Evolutionary conservation across 2,797 vertebrate species (phyloP), one percentile per base, ranked within the genome.

Genomic region (Lateolabrax maculatus): DNA sequence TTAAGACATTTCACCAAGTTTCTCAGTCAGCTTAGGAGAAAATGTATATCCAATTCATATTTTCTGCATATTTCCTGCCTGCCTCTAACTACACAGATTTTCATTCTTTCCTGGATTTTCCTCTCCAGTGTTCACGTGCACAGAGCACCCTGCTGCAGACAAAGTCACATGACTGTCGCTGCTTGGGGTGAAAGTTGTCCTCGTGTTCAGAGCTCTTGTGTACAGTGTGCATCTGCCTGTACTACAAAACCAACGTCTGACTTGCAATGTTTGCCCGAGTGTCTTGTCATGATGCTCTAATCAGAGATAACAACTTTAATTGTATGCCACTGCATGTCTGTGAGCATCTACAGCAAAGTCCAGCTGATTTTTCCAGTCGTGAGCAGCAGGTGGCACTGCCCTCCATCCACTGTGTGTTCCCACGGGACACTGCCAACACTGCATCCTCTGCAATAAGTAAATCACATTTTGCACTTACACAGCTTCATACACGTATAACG

Each of bases 341-440:
- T 69, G 37, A 53, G 23, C 12, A 72, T 67, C 34, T 36, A 5
- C 53, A 71, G 18, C 25, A 36, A 27, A 75, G 53, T 49, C 46
- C n/a, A 69, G 60, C 63, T 56, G 43, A 79, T 79, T 51, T 58
- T 19, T 60, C 57, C 46, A 46, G 25, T 77, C 44, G 16, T 29
- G 41, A 84, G 71, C 92, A 93, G 89, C 86, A 94, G 94, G 83
- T 84, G 93, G 90, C 92, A 71, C 89, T 86, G 62, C 81, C 80
- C 69, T 62, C 65, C 73, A 64, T 86, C 56, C 15, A 4, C 57
- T 29, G 4, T 62, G 48, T 49, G 19, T 27, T 71, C 25, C 65
- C 66, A 62, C 36, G 63, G 75, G 52, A 37, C 44, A 63, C 27
- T 1, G 37, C 44, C 66, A 46, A 6, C 1, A 2, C 55, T 51